A percentile compares a stretch with the other conserved stretches of the same genome.
These are phyloP conservation scores for Callopanchax toddi DNA, from an alignment of 2,113 vertebrate species.

Conservation along the genomic window DNA sequence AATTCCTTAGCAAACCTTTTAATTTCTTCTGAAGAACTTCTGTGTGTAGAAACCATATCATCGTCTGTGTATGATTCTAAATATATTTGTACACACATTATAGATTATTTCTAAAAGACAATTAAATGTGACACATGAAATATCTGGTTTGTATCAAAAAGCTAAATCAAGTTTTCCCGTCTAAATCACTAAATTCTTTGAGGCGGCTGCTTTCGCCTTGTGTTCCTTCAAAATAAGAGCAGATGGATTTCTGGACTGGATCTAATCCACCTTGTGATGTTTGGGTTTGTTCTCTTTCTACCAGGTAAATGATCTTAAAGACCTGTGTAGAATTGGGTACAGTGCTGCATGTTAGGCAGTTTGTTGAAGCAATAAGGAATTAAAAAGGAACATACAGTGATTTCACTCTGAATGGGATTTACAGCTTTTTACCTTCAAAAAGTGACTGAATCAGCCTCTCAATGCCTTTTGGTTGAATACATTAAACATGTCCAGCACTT, in stretches of 20 bases:
- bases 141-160: no score
- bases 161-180: no score
- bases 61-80: no score
- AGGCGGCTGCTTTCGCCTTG: no score
- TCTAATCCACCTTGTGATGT: background rate
- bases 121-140: no score
- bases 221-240: no score
- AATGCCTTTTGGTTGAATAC: constrained; percentile 61
- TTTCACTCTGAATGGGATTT: constrained; percentile 57
- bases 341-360: background rate
- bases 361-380: constrained; percentile 34
- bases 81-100: no score
- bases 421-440: constrained; percentile 42
- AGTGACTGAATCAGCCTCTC: constrained; percentile 46
- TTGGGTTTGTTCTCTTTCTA: background rate
- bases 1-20: no score
- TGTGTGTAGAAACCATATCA: no score
- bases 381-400: constrained; percentile 34
- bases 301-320: constrained; percentile 20
- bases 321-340: constrained; percentile 21
- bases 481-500: constrained; percentile 55
- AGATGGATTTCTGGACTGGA: background rate
- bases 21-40: no score
- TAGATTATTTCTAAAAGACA: no score
- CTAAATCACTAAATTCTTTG: no score